phyloP scores from a whole-genome alignment of 2,113 vertebrate genomes.

The Saccopteryx bilineata region DNA sequence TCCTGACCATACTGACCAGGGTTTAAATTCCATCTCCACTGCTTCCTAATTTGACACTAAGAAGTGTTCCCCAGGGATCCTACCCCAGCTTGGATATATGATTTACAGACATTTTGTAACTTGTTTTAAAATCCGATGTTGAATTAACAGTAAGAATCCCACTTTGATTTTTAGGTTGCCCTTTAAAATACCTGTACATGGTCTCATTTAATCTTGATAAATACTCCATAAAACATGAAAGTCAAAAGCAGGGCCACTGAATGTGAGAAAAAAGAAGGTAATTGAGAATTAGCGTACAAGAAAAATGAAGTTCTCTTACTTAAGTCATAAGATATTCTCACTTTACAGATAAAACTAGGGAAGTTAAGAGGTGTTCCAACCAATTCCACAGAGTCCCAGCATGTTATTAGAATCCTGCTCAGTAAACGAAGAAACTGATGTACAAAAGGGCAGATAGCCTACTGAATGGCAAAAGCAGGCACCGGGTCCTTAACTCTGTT shows the following conservation, averaged over 20 bases:
- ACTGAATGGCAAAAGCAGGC: not conserved
- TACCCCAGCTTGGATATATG: not conserved
- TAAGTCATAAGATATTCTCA: conserved; percentile 2
- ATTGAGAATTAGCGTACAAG: not conserved
- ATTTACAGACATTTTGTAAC: not conserved
- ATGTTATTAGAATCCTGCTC: conserved; percentile 21
- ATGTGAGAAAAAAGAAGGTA: not conserved
- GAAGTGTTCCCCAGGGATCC: not conserved
- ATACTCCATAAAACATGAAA: not conserved
- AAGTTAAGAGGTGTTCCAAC: not conserved
- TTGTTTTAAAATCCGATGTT: not conserved
- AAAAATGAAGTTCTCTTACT: conserved; percentile 29
- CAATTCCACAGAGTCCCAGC: not conserved
- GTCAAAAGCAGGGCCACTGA: not conserved
- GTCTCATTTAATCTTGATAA: conserved; percentile 24
- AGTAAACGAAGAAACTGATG: conserved; percentile 11
- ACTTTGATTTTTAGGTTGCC: not conserved
- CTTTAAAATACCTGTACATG: not conserved
- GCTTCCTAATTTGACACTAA: not conserved
- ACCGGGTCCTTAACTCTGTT: not conserved
- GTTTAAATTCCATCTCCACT: not conserved
- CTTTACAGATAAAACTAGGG: conserved; percentile 37
- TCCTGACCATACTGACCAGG: too few relatives aligned
- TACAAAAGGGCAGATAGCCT: not conserved
- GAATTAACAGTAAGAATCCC: not conserved